phyloP scores from a whole-genome alignment of 2,888 invertebrate species.

The Ferdinandea cuprea region DNA sequence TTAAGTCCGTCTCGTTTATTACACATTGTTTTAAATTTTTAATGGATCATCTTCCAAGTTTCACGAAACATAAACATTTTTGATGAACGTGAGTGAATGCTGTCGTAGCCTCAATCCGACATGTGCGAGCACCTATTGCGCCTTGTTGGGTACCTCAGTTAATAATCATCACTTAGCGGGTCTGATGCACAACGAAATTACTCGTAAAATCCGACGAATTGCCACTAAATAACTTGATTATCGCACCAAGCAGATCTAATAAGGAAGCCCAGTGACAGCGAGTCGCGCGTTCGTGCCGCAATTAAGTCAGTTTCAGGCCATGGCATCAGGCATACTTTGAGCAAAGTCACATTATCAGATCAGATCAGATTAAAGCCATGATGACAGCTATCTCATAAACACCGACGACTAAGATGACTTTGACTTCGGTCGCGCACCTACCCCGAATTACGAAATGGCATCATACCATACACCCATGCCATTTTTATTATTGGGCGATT shows the following conservation, averaged over 20 bases:
- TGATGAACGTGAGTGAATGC: slow-evolving; percentile 55
- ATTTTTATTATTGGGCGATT: slow-evolving; percentile 65
- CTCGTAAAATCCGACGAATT: slow-evolving; percentile 71
- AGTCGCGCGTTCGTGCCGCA: slow-evolving; percentile 67
- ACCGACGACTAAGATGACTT: slow-evolving; percentile 57
- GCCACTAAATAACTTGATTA: slow-evolving; percentile 70
- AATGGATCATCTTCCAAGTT: slow-evolving; percentile 36
- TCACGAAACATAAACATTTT: slow-evolving; percentile 36
- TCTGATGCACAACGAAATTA: slow-evolving; percentile 67
- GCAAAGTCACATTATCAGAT: slow-evolving; percentile 69
- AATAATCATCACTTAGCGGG: slow-evolving; percentile 66
- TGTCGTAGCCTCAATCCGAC: slow-evolving; percentile 15
- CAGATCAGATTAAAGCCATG: slow-evolving; percentile 69
- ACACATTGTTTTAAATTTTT: slow-evolving; percentile 33
- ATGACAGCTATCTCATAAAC: slow-evolving; percentile 73
- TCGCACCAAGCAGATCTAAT: slow-evolving; percentile 69
- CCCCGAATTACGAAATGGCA: slow-evolving; percentile 74
- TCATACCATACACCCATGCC: slow-evolving; percentile 62
- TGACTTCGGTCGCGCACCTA: slow-evolving; percentile 68
- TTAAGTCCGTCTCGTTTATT: slow-evolving; percentile 27
- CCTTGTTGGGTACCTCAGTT: slow-evolving; percentile 47
- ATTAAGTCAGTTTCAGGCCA: slow-evolving; percentile 71
- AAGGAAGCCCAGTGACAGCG: slow-evolving; percentile 70
- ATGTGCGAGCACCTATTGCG: slow-evolving; percentile 7
- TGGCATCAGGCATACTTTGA: slow-evolving; percentile 54